These are phyloP conservation scores for Chirona hameri DNA, from an alignment of 2,888 invertebrate species.

Conservation along the genomic window DNA sequence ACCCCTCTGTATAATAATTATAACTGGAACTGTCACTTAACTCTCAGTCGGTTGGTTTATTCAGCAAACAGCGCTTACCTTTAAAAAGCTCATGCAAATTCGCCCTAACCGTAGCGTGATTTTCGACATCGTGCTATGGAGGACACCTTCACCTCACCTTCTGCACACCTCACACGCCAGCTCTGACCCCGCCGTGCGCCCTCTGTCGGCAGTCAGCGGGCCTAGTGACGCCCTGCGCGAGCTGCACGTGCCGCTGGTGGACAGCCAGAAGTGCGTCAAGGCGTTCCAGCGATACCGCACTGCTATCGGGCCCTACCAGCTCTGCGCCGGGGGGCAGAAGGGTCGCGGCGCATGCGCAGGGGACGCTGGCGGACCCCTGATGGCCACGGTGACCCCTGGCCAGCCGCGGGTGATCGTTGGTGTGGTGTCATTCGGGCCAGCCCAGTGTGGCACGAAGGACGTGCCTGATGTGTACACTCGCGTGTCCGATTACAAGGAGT, in stretches of 20 bases:
- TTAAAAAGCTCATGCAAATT: no score
- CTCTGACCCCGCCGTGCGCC: neutral
- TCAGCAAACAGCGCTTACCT: no score
- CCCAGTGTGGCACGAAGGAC: constrained; percentile 60
- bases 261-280: neutral
- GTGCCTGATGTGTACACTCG: constrained; percentile 67
- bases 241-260: neutral
- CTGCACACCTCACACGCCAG: no score
- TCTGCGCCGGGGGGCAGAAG: constrained; percentile 60
- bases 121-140: no score
- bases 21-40: no score
- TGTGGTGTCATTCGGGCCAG: constrained; percentile 64
- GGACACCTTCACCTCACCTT: no score
- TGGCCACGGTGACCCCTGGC: constrained; percentile 49
- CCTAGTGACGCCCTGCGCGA: neutral
- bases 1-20: no score
- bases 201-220: neutral
- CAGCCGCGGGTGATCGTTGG: constrained; percentile 48
- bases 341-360: constrained; percentile 69
- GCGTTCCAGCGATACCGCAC: neutral
- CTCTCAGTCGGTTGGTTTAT: no score
- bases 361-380: constrained; percentile 73
- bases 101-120: no score
- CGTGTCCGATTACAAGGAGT: constrained; percentile 58
- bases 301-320: neutral